Conservation (phyloP, 2,113 vertebrate genomes). For the Phylloscopus whistleri region DNA sequence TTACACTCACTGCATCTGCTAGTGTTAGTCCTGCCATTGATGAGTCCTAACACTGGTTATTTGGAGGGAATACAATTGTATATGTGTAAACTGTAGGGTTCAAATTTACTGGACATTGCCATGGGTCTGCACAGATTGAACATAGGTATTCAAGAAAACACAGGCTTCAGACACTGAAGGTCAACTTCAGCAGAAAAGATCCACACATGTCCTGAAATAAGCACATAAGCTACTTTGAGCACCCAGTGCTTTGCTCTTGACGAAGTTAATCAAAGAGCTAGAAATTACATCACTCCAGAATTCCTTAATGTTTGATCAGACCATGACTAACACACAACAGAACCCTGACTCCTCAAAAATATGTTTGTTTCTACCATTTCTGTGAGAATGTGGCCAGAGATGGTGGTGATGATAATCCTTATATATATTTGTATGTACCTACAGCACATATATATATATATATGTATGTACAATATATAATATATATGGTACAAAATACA, state of each 20-base stretch:
- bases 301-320: neutral
- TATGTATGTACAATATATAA: neutral
- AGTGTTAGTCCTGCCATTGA: neutral
- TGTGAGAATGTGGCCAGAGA: neutral
- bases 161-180: neutral
- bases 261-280: neutral
- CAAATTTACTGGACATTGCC: neutral
- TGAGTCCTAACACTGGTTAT: neutral
- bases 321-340: neutral
- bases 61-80: neutral
- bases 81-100: neutral
- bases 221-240: neutral
- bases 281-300: neutral
- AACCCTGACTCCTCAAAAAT: neutral
- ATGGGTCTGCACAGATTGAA: neutral
- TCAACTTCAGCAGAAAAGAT: neutral
- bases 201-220: fast-evolving
- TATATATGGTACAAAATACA: neutral
- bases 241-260: neutral
- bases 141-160: neutral
- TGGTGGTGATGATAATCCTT: neutral
- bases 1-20: neutral
- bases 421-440: neutral
- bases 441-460: neutral
- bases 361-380: neutral